Conservation (phyloP, 2,797 vertebrate genomes). For the Ceyx erithaca region DNA sequence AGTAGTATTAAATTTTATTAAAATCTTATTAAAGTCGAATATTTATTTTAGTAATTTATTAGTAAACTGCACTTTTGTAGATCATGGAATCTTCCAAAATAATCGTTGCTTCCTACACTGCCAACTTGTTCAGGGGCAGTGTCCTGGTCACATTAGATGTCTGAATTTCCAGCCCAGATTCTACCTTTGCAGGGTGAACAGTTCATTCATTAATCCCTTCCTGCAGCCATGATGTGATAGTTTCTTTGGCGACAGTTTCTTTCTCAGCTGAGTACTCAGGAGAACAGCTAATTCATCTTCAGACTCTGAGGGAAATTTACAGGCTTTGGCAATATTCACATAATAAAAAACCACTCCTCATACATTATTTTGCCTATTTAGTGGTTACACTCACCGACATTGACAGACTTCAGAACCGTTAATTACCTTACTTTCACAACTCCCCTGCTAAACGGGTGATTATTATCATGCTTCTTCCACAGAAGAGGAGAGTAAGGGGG, state of each 20-base stretch:
- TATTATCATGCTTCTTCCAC: slow-evolving; percentile 13
- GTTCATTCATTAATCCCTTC: neutral
- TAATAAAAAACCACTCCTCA: slow-evolving; percentile 7
- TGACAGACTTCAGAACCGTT: neutral
- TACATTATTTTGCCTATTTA: slow-evolving; percentile 31
- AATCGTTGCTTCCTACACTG: fast-evolving
- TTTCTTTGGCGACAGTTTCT: neutral
- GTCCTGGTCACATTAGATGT: neutral
- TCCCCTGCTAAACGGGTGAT: slow-evolving; percentile 8
- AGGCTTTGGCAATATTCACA: slow-evolving; percentile 4
- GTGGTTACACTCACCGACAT: neutral
- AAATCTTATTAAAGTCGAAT: too few species aligned
- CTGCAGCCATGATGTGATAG: neutral
- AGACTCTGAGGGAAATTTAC: slow-evolving; percentile 4
- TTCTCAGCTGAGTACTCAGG: slow-evolving; percentile 8
- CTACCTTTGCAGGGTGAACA: neutral
- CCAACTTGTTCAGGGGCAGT: neutral
- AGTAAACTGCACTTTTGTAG: neutral
- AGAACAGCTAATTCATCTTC: slow-evolving; percentile 22
- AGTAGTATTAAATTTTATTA: too few species aligned
- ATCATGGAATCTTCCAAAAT: neutral
- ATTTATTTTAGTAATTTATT: too few species aligned
- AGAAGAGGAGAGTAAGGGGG: neutral
- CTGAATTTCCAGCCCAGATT: neutral
- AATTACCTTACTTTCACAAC: neutral